These are phyloP conservation scores for Lasius platythorax DNA, from an alignment of 2,888 invertebrate genomes.

Conservation along the genomic window DNA sequence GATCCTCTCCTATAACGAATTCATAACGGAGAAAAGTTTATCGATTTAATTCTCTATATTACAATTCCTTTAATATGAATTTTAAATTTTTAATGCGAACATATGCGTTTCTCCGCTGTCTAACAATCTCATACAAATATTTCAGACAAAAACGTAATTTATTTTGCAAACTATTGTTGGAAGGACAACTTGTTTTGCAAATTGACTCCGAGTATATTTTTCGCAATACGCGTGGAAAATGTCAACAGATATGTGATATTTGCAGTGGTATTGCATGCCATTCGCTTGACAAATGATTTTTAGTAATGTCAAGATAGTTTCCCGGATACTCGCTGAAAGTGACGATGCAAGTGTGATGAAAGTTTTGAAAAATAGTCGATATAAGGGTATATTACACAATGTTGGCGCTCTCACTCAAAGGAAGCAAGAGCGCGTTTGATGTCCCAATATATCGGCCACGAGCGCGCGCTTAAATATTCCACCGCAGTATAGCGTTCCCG, in stretches of 20 bases:
- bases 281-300: not conserved
- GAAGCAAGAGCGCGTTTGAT: constrained; percentile 49
- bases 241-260: constrained; percentile 1
- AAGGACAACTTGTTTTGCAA: not conserved
- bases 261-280: not conserved
- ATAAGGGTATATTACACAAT: constrained; percentile 24
- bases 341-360: constrained; percentile 1
- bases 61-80: not conserved
- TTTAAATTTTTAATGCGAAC: constrained; percentile 2
- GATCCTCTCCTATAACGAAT: constrained; percentile 43
- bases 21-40: constrained; percentile 43
- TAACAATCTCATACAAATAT: not conserved
- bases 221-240: not conserved
- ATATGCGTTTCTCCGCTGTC: not conserved
- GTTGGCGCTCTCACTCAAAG: constrained; percentile 33
- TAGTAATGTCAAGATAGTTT: not conserved
- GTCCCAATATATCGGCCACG: constrained; percentile 51
- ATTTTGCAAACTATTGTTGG: not conserved
- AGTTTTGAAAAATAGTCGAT: constrained; percentile 40
- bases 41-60: constrained; percentile 12
- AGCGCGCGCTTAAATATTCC: constrained; percentile 51
- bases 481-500: constrained; percentile 40
- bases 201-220: not conserved
- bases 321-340: constrained; percentile 15
- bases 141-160: not conserved